Percentiles rank a stretch among this genome's conserved stretches.
phyloP scores from a whole-genome alignment of 2,888 invertebrate genomes.

The Cryptus viduatorius region DNA sequence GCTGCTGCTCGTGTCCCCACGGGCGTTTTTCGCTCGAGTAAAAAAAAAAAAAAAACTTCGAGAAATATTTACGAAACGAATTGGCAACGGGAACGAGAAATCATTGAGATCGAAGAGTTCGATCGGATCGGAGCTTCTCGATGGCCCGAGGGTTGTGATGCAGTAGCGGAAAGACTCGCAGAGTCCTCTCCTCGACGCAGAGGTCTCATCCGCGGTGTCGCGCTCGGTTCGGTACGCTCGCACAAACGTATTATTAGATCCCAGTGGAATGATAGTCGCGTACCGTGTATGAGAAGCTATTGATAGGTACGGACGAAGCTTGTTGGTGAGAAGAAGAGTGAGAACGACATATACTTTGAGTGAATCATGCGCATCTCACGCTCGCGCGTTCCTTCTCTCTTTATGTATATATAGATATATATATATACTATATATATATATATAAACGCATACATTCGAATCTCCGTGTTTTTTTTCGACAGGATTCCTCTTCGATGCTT shows the following conservation, averaged over 20 bases:
- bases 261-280: conserved; percentile 82
- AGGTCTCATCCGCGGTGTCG: conserved; percentile 53
- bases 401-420: not conserved
- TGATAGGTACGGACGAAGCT: conserved; percentile 77
- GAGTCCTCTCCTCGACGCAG: conserved; percentile 25
- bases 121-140: no score
- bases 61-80: not conserved
- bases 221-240: conserved; percentile 62
- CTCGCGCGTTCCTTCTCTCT: conserved; percentile 43
- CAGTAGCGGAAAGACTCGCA: conserved; percentile 36
- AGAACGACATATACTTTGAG: conserved; percentile 72
- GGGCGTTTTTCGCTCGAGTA: no score
- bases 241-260: conserved; percentile 80
- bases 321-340: conserved; percentile 54
- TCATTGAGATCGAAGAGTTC: no score
- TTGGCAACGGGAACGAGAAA: not conserved
- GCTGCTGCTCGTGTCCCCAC: not conserved
- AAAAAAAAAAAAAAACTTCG: no score
- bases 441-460: conserved; percentile 4
- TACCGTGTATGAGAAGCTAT: conserved; percentile 82
- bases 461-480: conserved; percentile 36
- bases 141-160: not conserved
- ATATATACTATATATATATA: not conserved
- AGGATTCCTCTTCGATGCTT: conserved; percentile 12
- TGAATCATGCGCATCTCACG: conserved; percentile 76